Evolutionary conservation across 2,888 invertebrate genomes (phyloP), one percentile per base, ranked within the genome.

Genomic region (Heteropelma amictum): DNA sequence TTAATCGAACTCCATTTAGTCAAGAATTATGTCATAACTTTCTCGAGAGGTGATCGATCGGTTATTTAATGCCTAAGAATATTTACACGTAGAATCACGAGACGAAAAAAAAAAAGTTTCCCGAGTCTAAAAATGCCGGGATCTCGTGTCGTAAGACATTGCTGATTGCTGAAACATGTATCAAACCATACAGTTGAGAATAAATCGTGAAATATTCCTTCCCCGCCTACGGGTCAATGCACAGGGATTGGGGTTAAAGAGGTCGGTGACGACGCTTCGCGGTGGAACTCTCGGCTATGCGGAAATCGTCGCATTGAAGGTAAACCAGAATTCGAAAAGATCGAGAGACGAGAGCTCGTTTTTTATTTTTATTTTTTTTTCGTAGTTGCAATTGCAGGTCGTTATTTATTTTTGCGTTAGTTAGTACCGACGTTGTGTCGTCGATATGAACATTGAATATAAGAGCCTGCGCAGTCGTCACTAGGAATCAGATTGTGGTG

Each of bases 251-350:
- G 97, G 96, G 87, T 94, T 97, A 92, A 97, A 97, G 92, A 93
- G 97, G 90, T 97, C 97, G 82, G 96, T 97, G 91, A 95, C 95
- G 90, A 95, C 96, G 90, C 93, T 96, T 90, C 94, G 95, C 88
- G 95, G 95, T 88, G 95, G 95, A 86, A 94, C 95, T 79, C 92
- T 96, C 89, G 95, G 96, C 89, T 95, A 95, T 91, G 97, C 97
- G 83, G 97, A 97, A 93, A 97, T 97, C 91, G 97, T 98, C 90
- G 97, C 97, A 90, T 96, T 98, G 86, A 97, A 98, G 97, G 97
- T 97, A 95, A 91, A 84, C 40, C 28, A 33, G 38, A 33, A 68
- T 60, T 53, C 71, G 60, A 58, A 67, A 28, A 58, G 7, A 1
- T 23, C 30, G 14, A 26, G 42, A 8, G 17, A 8, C 38, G 72